Conservation (phyloP, 2,888 invertebrate species). For the Microdon myrmicae region DNA sequence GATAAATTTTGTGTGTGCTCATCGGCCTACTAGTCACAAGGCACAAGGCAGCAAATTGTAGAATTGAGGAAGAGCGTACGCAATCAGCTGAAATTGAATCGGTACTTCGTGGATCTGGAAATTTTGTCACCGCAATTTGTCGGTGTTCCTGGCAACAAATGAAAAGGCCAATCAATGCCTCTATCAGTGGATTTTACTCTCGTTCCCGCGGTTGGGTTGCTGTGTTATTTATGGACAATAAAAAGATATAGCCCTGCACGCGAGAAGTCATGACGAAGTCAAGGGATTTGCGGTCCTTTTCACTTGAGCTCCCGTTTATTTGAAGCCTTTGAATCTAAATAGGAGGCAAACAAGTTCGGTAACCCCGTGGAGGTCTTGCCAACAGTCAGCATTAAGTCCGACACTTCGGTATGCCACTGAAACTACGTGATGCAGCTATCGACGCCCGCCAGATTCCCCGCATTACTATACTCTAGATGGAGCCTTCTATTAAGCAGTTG, state of each 20-base stretch:
- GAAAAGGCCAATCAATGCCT: conserved; percentile 48
- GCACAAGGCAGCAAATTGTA: conserved; percentile 5
- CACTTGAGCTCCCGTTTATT: too few species aligned
- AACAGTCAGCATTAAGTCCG: conserved; percentile 10
- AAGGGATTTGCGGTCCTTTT: conserved; percentile 2
- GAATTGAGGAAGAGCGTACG: conserved; percentile 14
- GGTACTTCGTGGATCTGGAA: conserved; percentile 49
- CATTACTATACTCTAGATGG: conserved; percentile 30
- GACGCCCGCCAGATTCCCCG: conserved; percentile 37
- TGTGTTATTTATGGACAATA: conserved; percentile 8
- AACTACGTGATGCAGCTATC: conserved; percentile 34
- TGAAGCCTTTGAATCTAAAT: conserved; percentile 13
- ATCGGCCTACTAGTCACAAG: conserved; percentile 22
- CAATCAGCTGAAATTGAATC: conserved; percentile 49
- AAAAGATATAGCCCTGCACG: neutral
- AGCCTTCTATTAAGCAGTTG: conserved; percentile 12
- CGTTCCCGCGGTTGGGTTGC: conserved; percentile 16
- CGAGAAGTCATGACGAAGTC: conserved; percentile 1
- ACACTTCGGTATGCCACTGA: conserved; percentile 46
- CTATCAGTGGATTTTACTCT: conserved; percentile 7
- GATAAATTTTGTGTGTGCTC: conserved; percentile 52
- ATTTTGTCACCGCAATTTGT: conserved; percentile 51
- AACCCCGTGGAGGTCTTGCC: conserved; percentile 28
- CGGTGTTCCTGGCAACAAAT: conserved; percentile 28
- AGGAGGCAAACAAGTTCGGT: conserved; percentile 26